Evolutionary conservation across 1,140 invertebrate species (phyloP), one percentile per base, ranked within the genome.

Genomic region (Apis mellifera): DNA sequence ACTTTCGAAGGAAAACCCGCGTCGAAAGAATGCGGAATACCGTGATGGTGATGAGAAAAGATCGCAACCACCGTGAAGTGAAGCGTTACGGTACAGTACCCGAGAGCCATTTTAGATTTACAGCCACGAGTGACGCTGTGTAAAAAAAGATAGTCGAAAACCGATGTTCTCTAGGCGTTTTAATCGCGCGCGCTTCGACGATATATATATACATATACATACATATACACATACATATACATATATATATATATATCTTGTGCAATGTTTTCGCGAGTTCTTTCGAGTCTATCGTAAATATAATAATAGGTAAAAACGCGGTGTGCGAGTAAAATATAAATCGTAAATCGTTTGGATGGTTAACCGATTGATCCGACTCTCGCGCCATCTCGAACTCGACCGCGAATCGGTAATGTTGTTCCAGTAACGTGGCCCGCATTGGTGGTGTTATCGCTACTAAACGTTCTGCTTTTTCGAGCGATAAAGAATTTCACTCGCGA

Each of bases 401-500:
- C 65, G 32, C 76, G 42, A 17, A 9, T 26, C 23, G 7, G 26
- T 3, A 15, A 62, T 26, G n/a, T 62, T 62, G 23, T 13, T 62
- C 2, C 23, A 23, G 54, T 17, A 54, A 55, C 15, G 23, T 13
- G 2, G 60, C 4, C n/a, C 60, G 23, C 60, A 5, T 26, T 42
- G n/a, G 3, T 19, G 62, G 17, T 26, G 9, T 50, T 55, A 75
- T 60, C 66, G 55, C 32, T 32, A 32, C 7, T n/a, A n/a, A 81
- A 75, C 76, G 72, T 86, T 17, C 75, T 74, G 84, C 80, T 83
- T 42, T 55, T 42, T 55, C 72, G 68, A 77, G 59, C 66, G 72
- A 52, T 54, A 52, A n/a, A 65, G 42, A 62, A 84, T 86, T 84
- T 86, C 75, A 64, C n/a, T 84, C 73, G 59, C 78, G 73, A 81